Conservation (phyloP, 1,140 invertebrate genomes). For the Steinernema khuongi region DNA sequence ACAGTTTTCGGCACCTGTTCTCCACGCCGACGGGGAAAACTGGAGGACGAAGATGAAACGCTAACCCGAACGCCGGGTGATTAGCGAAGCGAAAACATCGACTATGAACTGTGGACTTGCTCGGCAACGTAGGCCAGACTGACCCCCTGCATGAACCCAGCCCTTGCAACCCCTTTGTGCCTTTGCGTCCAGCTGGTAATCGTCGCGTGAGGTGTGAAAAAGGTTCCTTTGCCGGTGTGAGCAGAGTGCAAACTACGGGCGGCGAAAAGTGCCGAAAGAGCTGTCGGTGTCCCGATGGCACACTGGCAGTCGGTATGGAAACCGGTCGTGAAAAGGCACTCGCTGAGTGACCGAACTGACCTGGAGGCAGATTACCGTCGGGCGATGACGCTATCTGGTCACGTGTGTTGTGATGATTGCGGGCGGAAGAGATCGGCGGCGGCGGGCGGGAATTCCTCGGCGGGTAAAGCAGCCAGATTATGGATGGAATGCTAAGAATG, state of each 20-base stretch:
- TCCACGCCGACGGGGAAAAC: neutral
- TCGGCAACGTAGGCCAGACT: too few relatives aligned
- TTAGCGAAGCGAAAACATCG: slow-evolving; percentile 1
- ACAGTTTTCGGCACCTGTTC: slow-evolving; percentile 1
- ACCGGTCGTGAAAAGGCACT: neutral
- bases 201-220: neutral
- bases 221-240: neutral
- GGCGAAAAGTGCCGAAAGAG: neutral
- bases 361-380: neutral
- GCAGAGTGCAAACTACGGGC: neutral
- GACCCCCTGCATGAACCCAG: too few relatives aligned
- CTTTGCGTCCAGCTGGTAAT: slow-evolving; percentile 14
- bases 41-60: neutral
- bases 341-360: slow-evolving; percentile 7
- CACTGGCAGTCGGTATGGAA: neutral
- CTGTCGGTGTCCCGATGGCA: neutral
- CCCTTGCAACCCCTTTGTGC: too few relatives aligned
- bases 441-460: slow-evolving; percentile 14
- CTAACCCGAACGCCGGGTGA: neutral
- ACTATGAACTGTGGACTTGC: neutral
- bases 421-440: neutral
- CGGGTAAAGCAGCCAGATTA: slow-evolving; percentile 15
- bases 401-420: slow-evolving; percentile 15
- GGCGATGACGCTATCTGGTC: slow-evolving; percentile 1
- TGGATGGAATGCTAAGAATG: slow-evolving; percentile 16